A percentile compares a stretch with the other conserved stretches of the same genome.
Conservation (phyloP, 2,888 invertebrate species). For the Metellina segmentata region DNA sequence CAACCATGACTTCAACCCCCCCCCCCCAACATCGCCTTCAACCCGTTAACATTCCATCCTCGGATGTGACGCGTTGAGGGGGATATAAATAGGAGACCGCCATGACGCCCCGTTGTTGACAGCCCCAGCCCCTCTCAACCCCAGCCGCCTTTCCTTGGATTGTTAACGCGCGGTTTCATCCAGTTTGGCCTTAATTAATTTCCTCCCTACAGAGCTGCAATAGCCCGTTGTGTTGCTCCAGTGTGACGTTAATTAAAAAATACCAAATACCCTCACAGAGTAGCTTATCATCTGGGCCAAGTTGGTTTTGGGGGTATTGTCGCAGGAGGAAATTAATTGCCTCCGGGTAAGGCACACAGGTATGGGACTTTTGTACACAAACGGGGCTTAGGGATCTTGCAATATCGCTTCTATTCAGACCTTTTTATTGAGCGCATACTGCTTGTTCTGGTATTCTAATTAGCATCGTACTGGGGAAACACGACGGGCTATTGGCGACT, state of each 20-base stretch:
- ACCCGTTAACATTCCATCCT: background rate
- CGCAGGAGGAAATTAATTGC: slow-evolving; percentile 13
- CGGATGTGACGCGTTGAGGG: background rate
- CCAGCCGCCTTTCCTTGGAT: background rate
- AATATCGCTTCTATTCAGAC: too few relatives aligned
- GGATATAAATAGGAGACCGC: slow-evolving; percentile 8
- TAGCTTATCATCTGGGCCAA: background rate
- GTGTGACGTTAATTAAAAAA: too few relatives aligned
- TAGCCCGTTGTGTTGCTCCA: too few relatives aligned
- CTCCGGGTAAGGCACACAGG: background rate
- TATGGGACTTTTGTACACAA: background rate
- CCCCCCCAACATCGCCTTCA: too few relatives aligned
- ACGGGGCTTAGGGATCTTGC: too few relatives aligned
- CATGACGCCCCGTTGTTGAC: background rate
- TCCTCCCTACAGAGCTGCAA: background rate
- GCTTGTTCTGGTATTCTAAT: too few relatives aligned
- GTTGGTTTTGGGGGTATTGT: background rate
- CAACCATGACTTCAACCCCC: too few relatives aligned
- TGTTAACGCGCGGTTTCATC: slow-evolving; percentile 15
- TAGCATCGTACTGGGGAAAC: too few relatives aligned
- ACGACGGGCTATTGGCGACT: too few relatives aligned
- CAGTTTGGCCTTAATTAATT: slow-evolving; percentile 29
- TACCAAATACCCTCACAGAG: background rate
- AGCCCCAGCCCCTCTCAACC: background rate
- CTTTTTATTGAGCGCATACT: too few relatives aligned